Percentiles rank a stretch among this genome's conserved stretches.
Conservation (phyloP, 2,797 vertebrate genomes). For the Sciurus carolinensis region DNA sequence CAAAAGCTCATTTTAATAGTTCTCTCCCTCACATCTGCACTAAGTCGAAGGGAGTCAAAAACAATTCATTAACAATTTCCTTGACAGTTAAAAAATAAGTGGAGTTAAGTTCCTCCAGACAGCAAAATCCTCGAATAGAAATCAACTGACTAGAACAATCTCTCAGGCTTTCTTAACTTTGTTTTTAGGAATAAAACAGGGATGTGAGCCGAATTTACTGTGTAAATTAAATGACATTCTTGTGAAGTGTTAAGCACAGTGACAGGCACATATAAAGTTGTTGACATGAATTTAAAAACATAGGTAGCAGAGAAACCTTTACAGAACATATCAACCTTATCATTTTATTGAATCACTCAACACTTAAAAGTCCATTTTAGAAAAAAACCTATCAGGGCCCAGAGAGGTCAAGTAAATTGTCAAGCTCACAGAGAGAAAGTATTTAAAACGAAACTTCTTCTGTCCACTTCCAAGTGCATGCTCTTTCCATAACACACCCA, state of each 20-base stretch:
- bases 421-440: neutral
- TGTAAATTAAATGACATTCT: neutral
- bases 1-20: neutral
- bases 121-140: constrained; percentile 62
- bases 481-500: neutral
- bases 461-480: neutral
- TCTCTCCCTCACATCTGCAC: neutral
- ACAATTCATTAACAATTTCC: constrained; percentile 49
- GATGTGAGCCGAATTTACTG: neutral
- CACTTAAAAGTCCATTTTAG: constrained; percentile 35
- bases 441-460: neutral
- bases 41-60: constrained; percentile 47
- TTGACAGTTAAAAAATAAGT: neutral
- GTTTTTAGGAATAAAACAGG: constrained; percentile 12
- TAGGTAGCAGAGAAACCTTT: neutral
- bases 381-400: neutral
- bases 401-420: neutral
- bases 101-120: constrained; percentile 22
- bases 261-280: neutral
- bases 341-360: constrained; percentile 12
- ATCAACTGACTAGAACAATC: neutral
- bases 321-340: neutral
- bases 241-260: neutral
- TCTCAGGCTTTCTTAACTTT: constrained; percentile 36
- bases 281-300: constrained; percentile 4